Evolutionary conservation across 2,113 vertebrate species (phyloP).

Genomic region (Odontophorus gujanensis): DNA sequence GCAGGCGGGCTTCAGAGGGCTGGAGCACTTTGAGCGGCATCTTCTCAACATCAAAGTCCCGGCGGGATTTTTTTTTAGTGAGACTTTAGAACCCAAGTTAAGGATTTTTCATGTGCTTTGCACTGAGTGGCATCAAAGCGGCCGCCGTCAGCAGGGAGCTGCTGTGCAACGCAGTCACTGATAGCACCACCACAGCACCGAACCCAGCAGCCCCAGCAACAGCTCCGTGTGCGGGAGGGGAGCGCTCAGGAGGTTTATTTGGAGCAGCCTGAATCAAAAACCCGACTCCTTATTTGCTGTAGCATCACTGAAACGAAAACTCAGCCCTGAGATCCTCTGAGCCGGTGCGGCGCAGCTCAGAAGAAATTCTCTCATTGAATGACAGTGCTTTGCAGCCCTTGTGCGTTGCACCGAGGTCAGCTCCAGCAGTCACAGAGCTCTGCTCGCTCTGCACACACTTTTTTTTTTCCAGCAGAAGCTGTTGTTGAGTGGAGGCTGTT

Average conservation of each 20-base stretch:
- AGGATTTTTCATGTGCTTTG: slow-evolving; percentile 28
- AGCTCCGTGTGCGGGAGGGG: background rate
- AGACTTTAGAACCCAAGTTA: slow-evolving; percentile 17
- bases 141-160: background rate
- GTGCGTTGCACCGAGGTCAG: background rate
- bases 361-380: background rate
- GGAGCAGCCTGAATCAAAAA: background rate
- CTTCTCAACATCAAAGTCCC: slow-evolving; percentile 66
- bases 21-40: slow-evolving; percentile 26
- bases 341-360: background rate
- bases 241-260: background rate
- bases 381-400: background rate
- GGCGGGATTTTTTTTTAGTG: slow-evolving; percentile 13
- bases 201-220: slow-evolving; percentile 14
- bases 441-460: background rate
- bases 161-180: slow-evolving; percentile 10
- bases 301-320: background rate
- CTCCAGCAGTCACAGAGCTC: background rate
- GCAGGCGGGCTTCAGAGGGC: slow-evolving; percentile 4
- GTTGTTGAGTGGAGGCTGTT: background rate
- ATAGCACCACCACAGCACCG: background rate
- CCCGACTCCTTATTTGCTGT: background rate
- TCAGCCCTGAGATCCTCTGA: background rate
- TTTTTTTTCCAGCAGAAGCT: background rate
- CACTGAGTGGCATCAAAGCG: slow-evolving; percentile 30